A percentile compares a stretch with the other conserved stretches of the same genome.
These are phyloP conservation scores for Sylvietta virens DNA, from an alignment of 2,113 vertebrate genomes.

Conservation along the genomic window DNA sequence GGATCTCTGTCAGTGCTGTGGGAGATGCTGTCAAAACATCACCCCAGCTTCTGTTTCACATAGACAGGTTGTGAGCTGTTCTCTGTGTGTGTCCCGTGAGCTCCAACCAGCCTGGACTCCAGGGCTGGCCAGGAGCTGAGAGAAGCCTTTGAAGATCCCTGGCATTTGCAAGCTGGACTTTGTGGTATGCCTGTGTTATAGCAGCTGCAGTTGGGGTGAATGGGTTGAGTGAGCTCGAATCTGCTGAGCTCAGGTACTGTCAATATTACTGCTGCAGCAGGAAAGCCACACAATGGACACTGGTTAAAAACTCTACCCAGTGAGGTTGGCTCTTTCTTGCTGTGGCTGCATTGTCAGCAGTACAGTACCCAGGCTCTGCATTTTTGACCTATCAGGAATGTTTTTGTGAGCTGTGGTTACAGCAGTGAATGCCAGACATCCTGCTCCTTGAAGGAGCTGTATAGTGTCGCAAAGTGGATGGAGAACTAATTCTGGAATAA, in stretches of 20 bases:
- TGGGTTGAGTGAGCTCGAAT: background rate
- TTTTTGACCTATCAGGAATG: background rate
- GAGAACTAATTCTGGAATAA: background rate
- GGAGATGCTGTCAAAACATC: background rate
- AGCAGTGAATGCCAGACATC: background rate
- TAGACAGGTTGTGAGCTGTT: background rate
- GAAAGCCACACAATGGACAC: background rate
- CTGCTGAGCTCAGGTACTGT: background rate
- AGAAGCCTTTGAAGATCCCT: background rate
- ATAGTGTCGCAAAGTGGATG: accelerated
- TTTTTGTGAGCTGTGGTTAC: background rate
- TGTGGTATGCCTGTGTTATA: background rate
- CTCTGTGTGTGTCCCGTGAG: background rate
- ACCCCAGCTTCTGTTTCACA: background rate
- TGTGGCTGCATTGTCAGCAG: background rate
- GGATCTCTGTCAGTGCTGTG: background rate
- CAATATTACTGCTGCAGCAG: background rate
- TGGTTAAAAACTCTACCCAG: background rate
- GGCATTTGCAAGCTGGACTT: background rate
- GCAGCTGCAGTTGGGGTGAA: background rate
- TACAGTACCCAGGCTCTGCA: background rate
- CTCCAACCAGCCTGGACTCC: background rate
- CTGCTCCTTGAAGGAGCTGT: background rate
- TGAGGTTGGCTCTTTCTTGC: background rate
- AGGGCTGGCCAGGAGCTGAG: background rate